phyloP scores from a whole-genome alignment of 2,888 invertebrate genomes.

The Athalia circularis region DNA sequence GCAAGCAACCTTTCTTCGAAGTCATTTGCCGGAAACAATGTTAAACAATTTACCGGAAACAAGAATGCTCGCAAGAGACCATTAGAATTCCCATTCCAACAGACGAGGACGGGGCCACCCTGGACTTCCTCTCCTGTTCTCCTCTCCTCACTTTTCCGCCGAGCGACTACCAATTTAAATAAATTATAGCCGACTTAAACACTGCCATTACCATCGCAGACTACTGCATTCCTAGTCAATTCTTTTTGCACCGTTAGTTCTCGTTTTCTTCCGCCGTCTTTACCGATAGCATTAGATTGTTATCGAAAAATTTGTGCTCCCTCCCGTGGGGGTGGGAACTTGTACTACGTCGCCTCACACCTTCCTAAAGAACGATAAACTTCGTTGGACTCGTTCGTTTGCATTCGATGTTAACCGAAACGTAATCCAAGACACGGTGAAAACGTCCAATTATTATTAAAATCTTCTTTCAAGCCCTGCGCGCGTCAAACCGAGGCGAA shows the following conservation, averaged over 20 bases:
- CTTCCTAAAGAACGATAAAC: no score
- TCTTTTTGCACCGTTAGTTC: conserved; percentile 59
- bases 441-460: no score
- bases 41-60: conserved; percentile 45
- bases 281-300: conserved; percentile 61
- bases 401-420: no score
- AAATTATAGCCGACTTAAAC: conserved; percentile 68
- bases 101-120: conserved; percentile 22
- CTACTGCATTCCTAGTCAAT: conserved; percentile 52
- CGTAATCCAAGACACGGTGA: no score
- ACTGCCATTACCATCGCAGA: conserved; percentile 65
- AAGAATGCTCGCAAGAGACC: conserved; percentile 36
- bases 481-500: no score
- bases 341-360: no score
- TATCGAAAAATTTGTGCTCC: conserved; percentile 66
- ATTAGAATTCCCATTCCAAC: conserved; percentile 43
- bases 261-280: conserved; percentile 59
- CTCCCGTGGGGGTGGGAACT: no score
- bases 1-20: conserved; percentile 27
- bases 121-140: conserved; percentile 10
- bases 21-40: conserved; percentile 42
- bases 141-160: not conserved
- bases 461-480: no score
- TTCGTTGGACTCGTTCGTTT: no score
- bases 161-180: conserved; percentile 66